Evolutionary conservation across 2,888 invertebrate genomes (phyloP).

Genomic region (Germaria angustata): DNA sequence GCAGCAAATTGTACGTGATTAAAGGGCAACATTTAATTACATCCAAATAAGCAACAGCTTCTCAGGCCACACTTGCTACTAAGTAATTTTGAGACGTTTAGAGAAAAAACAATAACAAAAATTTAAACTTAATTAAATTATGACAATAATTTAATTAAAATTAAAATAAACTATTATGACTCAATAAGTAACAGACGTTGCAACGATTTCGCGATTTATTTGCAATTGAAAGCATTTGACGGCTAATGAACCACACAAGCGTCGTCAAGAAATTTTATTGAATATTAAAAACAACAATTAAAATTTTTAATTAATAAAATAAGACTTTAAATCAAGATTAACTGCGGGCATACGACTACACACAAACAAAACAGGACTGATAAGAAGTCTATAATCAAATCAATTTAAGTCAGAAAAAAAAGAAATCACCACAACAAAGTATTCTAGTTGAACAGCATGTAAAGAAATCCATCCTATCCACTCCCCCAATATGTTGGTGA

Average conservation of each 20-base stretch:
- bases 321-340: constrained; percentile 25
- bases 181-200: neutral
- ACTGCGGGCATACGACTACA: too few species aligned
- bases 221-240: constrained; percentile 38
- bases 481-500: too few species aligned
- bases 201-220: constrained; percentile 36
- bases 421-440: too few species aligned
- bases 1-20: constrained; percentile 75
- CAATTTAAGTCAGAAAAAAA: constrained; percentile 22
- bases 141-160: constrained; percentile 28
- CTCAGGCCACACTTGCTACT: neutral
- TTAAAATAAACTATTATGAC: neutral
- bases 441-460: neutral
- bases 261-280: neutral
- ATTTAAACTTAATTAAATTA: constrained; percentile 1
- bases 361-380: neutral
- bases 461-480: too few species aligned
- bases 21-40: constrained; percentile 74
- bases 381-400: constrained; percentile 24
- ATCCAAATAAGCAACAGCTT: neutral
- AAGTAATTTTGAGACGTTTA: neutral
- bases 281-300: neutral
- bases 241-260: neutral
- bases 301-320: constrained; percentile 10
- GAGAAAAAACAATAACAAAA: neutral